Evolutionary conservation across 1,140 invertebrate species (phyloP), one percentile per base, ranked within the genome.

Genomic region (Tetramorium simillimum): DNA sequence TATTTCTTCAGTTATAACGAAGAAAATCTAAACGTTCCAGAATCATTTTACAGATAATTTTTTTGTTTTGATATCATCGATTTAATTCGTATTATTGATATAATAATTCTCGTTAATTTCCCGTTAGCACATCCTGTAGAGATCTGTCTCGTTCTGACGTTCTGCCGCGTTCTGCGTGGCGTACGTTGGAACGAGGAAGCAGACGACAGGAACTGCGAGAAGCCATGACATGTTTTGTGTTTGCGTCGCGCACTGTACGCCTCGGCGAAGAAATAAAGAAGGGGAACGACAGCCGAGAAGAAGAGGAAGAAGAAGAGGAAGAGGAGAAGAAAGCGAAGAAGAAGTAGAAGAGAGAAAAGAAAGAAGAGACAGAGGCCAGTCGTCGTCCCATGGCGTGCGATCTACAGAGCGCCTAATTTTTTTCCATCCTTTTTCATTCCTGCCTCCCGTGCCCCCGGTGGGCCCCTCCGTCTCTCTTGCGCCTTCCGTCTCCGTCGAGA

Each of bases 391-490:
- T 92, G 92, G 91, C 91, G 92, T 92, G 92, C 92, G 92, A 94
- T 94, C 91, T 91, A 86, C 89, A 92, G 92, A 93, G 90, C 92
- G 87, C 85, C 88, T 88, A 86, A 93, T 93, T 93, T 93, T 93
- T 92, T 92, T 91, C 86, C 84, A 87, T 86, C 78, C 89, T 91
- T 93, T 91, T 93, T 93, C 92, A 93, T 94, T 93, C 93, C 89
- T 89, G 86, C 60, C 87, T 87, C 24, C 72, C 63, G 88, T 21
- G 53, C 18, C 72, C 72, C 85, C 58, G 69, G 65, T 49, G 49
- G 58, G 76, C 28, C 58, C 28, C 56, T 67, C 65, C 18, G 49
- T 49, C 58, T 85, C 73, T 78, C 70, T 67, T 33, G 81, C 58
- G 58, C 86, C 81, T 81, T 88, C 82, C 58, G 53, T 67, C 72